These are phyloP conservation scores for Apodemia mormo DNA, from an alignment of 2,888 invertebrate genomes.

Conservation along the genomic window DNA sequence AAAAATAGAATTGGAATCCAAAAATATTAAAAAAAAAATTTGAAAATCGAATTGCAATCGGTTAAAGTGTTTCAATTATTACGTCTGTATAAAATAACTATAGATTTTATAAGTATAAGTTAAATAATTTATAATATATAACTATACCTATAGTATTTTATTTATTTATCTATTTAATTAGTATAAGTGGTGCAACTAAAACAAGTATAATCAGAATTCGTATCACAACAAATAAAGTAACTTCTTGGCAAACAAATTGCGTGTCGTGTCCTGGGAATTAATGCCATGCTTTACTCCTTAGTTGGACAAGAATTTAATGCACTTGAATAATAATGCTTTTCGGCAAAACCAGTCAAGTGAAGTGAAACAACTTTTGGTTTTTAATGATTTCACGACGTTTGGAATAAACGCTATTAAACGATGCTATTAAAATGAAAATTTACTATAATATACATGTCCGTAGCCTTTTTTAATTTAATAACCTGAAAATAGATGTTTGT, in stretches of 20 bases:
- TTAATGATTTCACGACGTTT: not conserved
- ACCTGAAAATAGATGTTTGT: too few relatives aligned
- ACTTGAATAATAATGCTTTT: slow-evolving; percentile 16
- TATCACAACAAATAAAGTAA: slow-evolving; percentile 16
- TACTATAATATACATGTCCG: too few relatives aligned
- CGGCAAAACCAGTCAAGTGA: not conserved
- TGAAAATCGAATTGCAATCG: not conserved
- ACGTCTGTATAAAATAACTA: not conserved
- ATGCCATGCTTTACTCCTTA: slow-evolving; percentile 14
- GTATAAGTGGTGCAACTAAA: slow-evolving; percentile 15
- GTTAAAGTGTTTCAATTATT: not conserved
- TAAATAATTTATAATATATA: too few relatives aligned
- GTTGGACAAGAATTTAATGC: slow-evolving; percentile 6
- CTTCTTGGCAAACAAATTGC: slow-evolving; percentile 22
- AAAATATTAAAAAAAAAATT: too few relatives aligned
- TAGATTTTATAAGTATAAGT: too few relatives aligned
- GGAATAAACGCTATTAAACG: not conserved
- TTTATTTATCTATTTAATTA: not conserved
- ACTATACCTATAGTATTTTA: too few relatives aligned
- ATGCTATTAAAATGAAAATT: too few relatives aligned
- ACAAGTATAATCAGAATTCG: slow-evolving; percentile 21
- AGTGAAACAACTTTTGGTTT: slow-evolving; percentile 2
- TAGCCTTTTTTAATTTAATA: too few relatives aligned
- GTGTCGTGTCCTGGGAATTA: slow-evolving; percentile 20
- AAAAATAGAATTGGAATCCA: too few relatives aligned